These are phyloP conservation scores for Vidua chalybeata DNA, from an alignment of 2,113 vertebrate species.

Conservation along the genomic window DNA sequence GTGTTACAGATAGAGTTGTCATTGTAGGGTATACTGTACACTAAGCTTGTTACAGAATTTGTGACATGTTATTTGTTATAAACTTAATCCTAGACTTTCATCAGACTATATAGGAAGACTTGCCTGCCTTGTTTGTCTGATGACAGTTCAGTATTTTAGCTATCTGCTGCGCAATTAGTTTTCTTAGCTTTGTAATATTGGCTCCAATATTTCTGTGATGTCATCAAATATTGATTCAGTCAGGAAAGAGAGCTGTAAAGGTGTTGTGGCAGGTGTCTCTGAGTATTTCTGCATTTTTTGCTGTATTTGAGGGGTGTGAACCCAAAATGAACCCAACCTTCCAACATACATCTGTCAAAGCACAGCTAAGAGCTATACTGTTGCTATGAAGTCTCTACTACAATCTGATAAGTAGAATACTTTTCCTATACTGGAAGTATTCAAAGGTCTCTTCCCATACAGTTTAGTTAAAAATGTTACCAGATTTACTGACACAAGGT, in stretches of 20 bases:
- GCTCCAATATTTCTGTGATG: background rate
- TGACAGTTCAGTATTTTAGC: background rate
- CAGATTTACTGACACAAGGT: background rate
- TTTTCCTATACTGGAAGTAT: background rate
- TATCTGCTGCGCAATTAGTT: background rate
- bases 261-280: background rate
- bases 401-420: background rate
- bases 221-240: background rate
- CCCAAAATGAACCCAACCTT: background rate
- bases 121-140: background rate
- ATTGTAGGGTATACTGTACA: background rate
- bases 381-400: background rate
- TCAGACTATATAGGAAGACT: background rate
- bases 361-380: background rate
- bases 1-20: background rate
- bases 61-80: background rate
- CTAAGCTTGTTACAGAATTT: background rate
- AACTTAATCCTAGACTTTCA: background rate
- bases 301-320: background rate
- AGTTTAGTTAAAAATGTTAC: background rate
- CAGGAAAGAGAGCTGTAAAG: background rate
- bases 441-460: background rate
- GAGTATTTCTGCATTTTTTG: background rate
- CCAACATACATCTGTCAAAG: background rate
- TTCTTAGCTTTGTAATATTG: background rate